Base-by-base conservation (phyloP, 1,140 invertebrate genomes). In the Chrysoperla carnea region DNA sequence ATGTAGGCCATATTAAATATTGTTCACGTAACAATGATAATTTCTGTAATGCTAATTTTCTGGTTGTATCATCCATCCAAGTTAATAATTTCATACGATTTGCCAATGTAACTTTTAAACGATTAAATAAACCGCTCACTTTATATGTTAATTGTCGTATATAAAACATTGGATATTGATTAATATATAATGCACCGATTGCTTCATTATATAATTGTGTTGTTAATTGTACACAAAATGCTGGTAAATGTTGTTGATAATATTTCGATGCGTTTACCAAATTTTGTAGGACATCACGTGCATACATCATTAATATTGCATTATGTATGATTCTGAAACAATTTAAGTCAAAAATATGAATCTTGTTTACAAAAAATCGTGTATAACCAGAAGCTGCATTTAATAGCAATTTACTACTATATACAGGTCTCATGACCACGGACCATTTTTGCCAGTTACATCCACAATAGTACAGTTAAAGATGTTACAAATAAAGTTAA, bases 11-110 rank as follows among this genome's bases (percentile, higher is more conserved):
- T 47, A 59, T 73, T 59, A 52, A 62, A 64, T 55, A 77, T 51
- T 46, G 75, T 61, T 57, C 78, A 52, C 36, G 71, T 63, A 53
- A 63, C 53, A 45, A 56, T 56, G 50, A 70, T 61, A 63, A 46
- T 43, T 78, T 77, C 43, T 71, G 63, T 47, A 70, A 55, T 11
- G 74, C 75, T 15, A 67, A 64, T 8, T 54, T 50, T 53, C 67
- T 66, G 1, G 75, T 77, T 23, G 66, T 60, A 13, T 71, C 61
- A 48, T 80, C 75, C 43, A 80, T 64, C 77, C 77, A 81, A n/a
- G 64, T 60, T 37, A 74, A 68, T 29, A 67, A 57, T 31, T 65
- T 51, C 35, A 81, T 63, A 6, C 73, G 60, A 9, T 67, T 60
- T 29, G 70, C 66, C 42, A 81, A 68, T 3, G 76, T 68, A 28